Evolutionary conservation across 2,113 vertebrate species (phyloP), one percentile per base, ranked within the genome.

Genomic region (Opisthocomus hoazin): DNA sequence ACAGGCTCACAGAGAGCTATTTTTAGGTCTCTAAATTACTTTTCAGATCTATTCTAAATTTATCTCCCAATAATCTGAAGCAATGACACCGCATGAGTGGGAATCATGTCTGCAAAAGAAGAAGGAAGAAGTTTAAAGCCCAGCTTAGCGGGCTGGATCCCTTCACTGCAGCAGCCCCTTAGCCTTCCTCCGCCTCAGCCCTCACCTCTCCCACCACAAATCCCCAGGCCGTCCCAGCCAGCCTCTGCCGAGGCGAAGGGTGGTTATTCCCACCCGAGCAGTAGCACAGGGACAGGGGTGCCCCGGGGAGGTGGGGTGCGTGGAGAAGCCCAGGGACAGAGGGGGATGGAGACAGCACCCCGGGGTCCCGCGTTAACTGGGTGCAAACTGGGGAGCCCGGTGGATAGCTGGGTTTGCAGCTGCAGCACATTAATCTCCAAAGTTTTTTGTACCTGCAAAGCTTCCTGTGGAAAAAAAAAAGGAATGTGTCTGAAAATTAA

Each of bases 21-120:
- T 94, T 93, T 93, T 97, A 90, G 76, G 37, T 57, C 60, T 68
- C 43, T 81, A 78, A 90, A 96, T 93, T 90, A 88, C 68, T 95
- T 94, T 89, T 89, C 86, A 78, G 58, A 88, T 56, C 70, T 90
- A 56, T 51, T 77, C 81, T 92, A 96, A 85, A 95, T 95, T 91
- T 90, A 65, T 87, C 87, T 95, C 82, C 64, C 80, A 78, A 36
- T 91, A 94, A 96, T 83, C 86, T 95, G 57, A 93, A 91, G 63
- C 68, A 71, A 73, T 93, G 69, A 79, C 81, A 73, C 64, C 0
- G 1, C 66, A 85, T 43, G 60, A 91, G 15, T 12, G 21, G 74
- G 73, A 89, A 68, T 71, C 48, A 15, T 15, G 23, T 43, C 73
- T 78, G 69, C 60, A 58, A 74, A 81, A 64, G 57, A 78, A 68